Conservation (phyloP, 2,888 invertebrate species). For the Leucophora obtusa region DNA sequence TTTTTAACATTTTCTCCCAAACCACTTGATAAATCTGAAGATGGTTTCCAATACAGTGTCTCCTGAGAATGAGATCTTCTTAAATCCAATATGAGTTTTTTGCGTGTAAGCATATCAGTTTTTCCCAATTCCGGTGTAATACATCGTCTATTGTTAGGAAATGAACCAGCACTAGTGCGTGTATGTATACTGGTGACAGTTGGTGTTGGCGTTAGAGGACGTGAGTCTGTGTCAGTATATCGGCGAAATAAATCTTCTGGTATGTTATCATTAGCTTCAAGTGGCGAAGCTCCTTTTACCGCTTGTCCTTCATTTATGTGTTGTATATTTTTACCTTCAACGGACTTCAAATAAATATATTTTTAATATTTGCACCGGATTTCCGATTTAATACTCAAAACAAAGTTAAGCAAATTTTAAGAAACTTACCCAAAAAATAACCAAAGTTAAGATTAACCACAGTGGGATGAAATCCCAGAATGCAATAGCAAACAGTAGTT, state of each 20-base stretch:
- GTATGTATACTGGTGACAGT: slow-evolving; percentile 87
- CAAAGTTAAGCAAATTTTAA: too few species aligned
- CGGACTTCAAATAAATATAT: slow-evolving; percentile 57
- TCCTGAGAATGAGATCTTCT: slow-evolving; percentile 79
- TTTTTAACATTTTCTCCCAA: slow-evolving; percentile 67
- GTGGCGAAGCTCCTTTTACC: slow-evolving; percentile 13
- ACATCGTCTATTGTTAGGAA: slow-evolving; percentile 80
- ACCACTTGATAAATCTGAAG: slow-evolving; percentile 76
- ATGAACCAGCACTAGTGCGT: slow-evolving; percentile 82
- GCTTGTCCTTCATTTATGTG: slow-evolving; percentile 59
- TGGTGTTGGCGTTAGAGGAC: slow-evolving; percentile 89
- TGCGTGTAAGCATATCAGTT: slow-evolving; percentile 80
- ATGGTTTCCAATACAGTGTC: slow-evolving; percentile 80
- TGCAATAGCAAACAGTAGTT: too few species aligned
- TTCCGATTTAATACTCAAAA: too few species aligned
- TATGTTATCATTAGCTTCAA: slow-evolving; percentile 81
- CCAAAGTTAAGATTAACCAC: background rate
- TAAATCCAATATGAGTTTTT: slow-evolving; percentile 86
- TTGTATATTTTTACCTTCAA: slow-evolving; percentile 69
- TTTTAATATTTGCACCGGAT: too few species aligned
- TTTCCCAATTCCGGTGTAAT: slow-evolving; percentile 85
- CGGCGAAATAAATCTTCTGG: slow-evolving; percentile 88
- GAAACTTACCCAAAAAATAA: background rate
- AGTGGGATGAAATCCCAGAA: too few species aligned
- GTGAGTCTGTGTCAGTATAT: slow-evolving; percentile 91